These are phyloP conservation scores for Phymastichus coffea DNA, from an alignment of 1,140 invertebrate genomes.

Conservation along the genomic window DNA sequence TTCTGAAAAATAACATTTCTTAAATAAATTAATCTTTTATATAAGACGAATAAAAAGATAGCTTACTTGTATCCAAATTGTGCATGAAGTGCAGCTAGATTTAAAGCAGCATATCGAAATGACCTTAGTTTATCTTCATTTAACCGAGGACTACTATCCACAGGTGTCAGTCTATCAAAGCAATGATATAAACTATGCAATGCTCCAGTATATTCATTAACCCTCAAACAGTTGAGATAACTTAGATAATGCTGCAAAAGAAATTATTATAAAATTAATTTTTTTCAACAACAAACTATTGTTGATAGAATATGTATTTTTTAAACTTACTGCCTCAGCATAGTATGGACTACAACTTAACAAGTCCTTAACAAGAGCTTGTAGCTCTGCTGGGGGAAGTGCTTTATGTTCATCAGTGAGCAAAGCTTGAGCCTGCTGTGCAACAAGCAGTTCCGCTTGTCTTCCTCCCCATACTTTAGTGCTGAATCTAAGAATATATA, in stretches of 20 bases:
- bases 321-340: conserved; percentile 72
- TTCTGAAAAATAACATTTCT: conserved; percentile 54
- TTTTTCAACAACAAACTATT: conserved; percentile 13
- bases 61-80: conserved; percentile 82
- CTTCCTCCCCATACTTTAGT: conserved; percentile 73
- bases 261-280: conserved; percentile 25
- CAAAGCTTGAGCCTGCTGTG: conserved; percentile 78
- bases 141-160: conserved; percentile 56
- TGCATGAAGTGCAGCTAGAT: conserved; percentile 83
- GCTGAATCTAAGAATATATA: neutral
- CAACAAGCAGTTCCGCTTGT: conserved; percentile 85
- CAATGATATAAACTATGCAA: conserved; percentile 82
- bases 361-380: conserved; percentile 74
- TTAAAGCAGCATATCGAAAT: conserved; percentile 85
- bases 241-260: conserved; percentile 81
- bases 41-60: conserved; percentile 5
- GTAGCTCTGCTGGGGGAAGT: conserved; percentile 72
- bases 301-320: conserved; percentile 1
- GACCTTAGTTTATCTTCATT: conserved; percentile 70
- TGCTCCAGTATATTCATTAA: conserved; percentile 85
- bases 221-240: conserved; percentile 84
- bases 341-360: conserved; percentile 78
- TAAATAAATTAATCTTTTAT: neutral
- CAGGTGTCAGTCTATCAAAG: conserved; percentile 71
- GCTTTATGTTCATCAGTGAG: conserved; percentile 80